Base-by-base conservation (phyloP, 2,888 invertebrate species). In the Hemistola chrysoprasaria region DNA sequence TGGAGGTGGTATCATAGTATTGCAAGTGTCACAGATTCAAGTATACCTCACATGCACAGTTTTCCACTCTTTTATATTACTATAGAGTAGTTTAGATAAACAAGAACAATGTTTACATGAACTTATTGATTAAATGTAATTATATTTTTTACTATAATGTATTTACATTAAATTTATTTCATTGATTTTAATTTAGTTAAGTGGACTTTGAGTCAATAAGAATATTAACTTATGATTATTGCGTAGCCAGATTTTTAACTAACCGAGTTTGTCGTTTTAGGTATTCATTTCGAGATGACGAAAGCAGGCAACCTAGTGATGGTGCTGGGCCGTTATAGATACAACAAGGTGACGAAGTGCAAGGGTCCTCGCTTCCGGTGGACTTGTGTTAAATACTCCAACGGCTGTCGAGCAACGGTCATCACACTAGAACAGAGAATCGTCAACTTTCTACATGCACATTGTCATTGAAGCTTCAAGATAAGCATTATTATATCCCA, bases 301-400 rank as follows among this genome's bases (percentile, higher is more conserved):
- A 59, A 65, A 3, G 58, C 40, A 8, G 78, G 78, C 1, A 74
- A 73, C 31, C 70, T 66, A 0, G 70, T 69, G 16, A 59, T 73
- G 24, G 45, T 53, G 6, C 11, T 71, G n/a, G 71, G 71, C 0
- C 37, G 39, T 1, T 57, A 71, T 39, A 64, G 72, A 4, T 75
- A 59, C 40, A 69, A 71, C 27, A 57, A 56, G 8, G 60, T 58
- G 7, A 59, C 34, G 8, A 47, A 45, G 7, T 58, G 51, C 43
- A 65, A 60, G 16, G 69, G 72, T 0, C 63, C 69, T 2, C 65
- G 62, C 24, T 50, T 55, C 5, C 50, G 72, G 0, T 76, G 75
- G 74, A 59, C 53, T 0, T 76, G 75, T 30, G 48, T 63, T 21
- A 70, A 65, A 41, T 55, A 56, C 6, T 52, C 57, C 6, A 26